Conservation (phyloP, 2,797 vertebrate genomes). For the Antrozous pallidus region DNA sequence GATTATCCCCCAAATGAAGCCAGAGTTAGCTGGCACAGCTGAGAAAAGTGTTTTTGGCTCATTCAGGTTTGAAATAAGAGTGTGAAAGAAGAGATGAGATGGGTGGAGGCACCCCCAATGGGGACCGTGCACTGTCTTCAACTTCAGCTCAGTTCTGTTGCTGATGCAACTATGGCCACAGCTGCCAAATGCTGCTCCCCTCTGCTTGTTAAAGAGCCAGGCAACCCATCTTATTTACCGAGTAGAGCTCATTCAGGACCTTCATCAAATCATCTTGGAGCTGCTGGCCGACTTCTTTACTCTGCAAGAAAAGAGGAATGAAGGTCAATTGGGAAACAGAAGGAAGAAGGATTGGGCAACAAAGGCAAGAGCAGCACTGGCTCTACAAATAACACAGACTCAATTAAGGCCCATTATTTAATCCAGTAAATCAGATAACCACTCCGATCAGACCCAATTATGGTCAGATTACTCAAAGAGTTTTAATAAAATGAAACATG, state of each 20-base stretch:
- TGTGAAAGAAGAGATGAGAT: conserved; percentile 2
- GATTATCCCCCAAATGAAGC: neutral
- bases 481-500: conserved; percentile 62
- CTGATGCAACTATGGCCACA: conserved; percentile 21
- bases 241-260: conserved; percentile 97
- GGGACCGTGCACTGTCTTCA: conserved; percentile 38
- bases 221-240: conserved; percentile 86
- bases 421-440: conserved; percentile 69
- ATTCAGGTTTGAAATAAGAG: conserved; percentile 24
- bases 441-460: conserved; percentile 66
- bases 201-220: conserved; percentile 58
- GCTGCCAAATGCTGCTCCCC: conserved; percentile 64
- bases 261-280: conserved; percentile 99
- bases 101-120: conserved; percentile 40
- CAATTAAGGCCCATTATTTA: conserved; percentile 60
- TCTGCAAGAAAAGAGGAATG: conserved; percentile 85
- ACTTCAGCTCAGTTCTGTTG: conserved; percentile 37
- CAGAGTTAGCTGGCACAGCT: neutral
- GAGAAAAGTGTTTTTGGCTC: conserved; percentile 35
- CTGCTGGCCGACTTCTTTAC: conserved; percentile 97
- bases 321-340: conserved; percentile 76
- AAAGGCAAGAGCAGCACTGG: conserved; percentile 23
- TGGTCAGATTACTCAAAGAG: conserved; percentile 52
- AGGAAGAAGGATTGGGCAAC: conserved; percentile 29
- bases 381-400: conserved; percentile 51